phyloP scores from a whole-genome alignment of 2,113 vertebrate genomes.

The Carassius gibelio region DNA sequence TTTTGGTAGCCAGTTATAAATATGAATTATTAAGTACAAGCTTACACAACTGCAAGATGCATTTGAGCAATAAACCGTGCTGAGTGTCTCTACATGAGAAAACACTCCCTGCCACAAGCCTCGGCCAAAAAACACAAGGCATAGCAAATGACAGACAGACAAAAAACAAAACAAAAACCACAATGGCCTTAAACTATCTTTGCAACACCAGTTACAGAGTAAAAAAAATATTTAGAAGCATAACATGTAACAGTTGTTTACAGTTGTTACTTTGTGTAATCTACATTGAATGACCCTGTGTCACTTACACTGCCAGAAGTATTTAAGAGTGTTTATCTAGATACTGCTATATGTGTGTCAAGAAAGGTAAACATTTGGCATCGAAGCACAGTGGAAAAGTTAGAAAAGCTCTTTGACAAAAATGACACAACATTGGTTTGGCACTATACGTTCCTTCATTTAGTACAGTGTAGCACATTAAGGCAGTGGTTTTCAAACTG shows the following conservation, averaged over 20 bases:
- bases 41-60: conserved; percentile 7
- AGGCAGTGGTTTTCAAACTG: too few species aligned
- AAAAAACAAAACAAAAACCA: neutral
- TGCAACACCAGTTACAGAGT: conserved; percentile 7
- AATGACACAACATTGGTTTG: conserved; percentile 25
- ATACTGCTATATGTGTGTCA: neutral
- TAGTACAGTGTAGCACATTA: conserved; percentile 28
- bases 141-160: conserved; percentile 10
- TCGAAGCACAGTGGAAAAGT: conserved; percentile 17
- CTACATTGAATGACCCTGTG: neutral
- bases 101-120: conserved; percentile 36
- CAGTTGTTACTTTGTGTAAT: neutral
- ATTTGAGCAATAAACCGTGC: conserved; percentile 15
- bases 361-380: conserved; percentile 11
- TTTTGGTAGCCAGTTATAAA: conserved; percentile 35
- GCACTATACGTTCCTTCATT: conserved; percentile 28
- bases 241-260: neutral
- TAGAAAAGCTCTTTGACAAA: conserved; percentile 30
- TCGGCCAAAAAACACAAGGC: neutral
- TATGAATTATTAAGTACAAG: conserved; percentile 19
- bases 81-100: neutral
- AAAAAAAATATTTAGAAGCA: neutral
- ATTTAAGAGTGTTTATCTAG: neutral
- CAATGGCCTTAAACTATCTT: neutral
- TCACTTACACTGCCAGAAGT: neutral